Conservation (phyloP, 2,113 vertebrate genomes). For the Brachypodius melanocephalos region DNA sequence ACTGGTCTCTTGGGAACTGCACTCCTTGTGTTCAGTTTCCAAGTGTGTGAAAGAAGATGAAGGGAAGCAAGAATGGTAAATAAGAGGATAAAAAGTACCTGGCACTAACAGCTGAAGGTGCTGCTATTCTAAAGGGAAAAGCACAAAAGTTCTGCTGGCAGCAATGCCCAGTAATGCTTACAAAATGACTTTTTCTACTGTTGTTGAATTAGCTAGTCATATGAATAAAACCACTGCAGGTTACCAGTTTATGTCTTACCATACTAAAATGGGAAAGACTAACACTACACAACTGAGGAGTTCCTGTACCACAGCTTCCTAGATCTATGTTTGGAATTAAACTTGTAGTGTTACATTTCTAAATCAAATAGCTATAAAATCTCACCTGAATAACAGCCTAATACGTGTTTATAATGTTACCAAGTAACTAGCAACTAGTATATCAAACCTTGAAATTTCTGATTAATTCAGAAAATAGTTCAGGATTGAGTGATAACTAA, state of each 20-base stretch:
- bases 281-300: not conserved
- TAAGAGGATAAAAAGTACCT: not conserved
- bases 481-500: not conserved
- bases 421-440: not conserved
- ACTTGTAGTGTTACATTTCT: not conserved
- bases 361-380: not conserved
- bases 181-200: not conserved
- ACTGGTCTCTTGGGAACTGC: constrained; percentile 12
- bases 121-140: not conserved
- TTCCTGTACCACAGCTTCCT: not conserved
- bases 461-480: not conserved
- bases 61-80: not conserved
- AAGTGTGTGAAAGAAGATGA: not conserved
- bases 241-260: not conserved
- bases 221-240: not conserved
- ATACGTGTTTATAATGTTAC: not conserved
- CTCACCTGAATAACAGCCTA: not conserved
- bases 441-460: not conserved
- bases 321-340: not conserved
- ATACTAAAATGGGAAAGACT: not conserved
- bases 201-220: not conserved
- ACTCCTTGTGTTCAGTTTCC: not conserved
- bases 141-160: not conserved
- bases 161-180: not conserved
- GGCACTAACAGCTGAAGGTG: not conserved